These are phyloP conservation scores for Ariopsis seemanni DNA, from an alignment of 2,113 vertebrate species.

Conservation along the genomic window DNA sequence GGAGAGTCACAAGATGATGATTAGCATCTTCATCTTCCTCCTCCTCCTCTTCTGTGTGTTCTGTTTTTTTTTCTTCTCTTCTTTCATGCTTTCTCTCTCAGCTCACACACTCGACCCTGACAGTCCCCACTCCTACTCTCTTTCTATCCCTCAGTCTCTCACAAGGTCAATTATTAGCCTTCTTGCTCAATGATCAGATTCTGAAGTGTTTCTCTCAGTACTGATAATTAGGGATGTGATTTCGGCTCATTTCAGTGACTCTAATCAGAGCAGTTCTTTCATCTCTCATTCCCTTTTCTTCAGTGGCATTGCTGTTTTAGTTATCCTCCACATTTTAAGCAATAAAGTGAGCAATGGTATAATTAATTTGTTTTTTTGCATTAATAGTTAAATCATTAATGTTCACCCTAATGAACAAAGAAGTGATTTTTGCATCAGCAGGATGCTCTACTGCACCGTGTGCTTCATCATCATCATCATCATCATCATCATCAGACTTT, in stretches of 20 bases:
- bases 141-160: not conserved
- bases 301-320: not conserved
- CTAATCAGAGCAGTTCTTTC: not conserved
- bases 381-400: not conserved
- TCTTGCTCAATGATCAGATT: not conserved
- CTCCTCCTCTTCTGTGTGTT: not conserved
- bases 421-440: not conserved
- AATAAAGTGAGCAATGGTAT: not conserved
- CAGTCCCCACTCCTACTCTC: not conserved
- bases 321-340: not conserved
- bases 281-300: not conserved
- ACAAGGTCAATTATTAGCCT: not conserved
- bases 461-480: not conserved
- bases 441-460: not conserved
- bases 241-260: not conserved
- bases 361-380: not conserved
- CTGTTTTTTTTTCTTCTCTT: constrained; percentile 2
- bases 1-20: not conserved
- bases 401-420: not conserved
- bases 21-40: not conserved
- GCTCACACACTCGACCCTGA: constrained; percentile 3
- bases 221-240: not conserved
- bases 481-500: not conserved
- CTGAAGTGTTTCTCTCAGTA: not conserved
- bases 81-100: not conserved